These are phyloP conservation scores for Coenobita brevimanus DNA, from an alignment of 1,140 invertebrate genomes.

Conservation along the genomic window DNA sequence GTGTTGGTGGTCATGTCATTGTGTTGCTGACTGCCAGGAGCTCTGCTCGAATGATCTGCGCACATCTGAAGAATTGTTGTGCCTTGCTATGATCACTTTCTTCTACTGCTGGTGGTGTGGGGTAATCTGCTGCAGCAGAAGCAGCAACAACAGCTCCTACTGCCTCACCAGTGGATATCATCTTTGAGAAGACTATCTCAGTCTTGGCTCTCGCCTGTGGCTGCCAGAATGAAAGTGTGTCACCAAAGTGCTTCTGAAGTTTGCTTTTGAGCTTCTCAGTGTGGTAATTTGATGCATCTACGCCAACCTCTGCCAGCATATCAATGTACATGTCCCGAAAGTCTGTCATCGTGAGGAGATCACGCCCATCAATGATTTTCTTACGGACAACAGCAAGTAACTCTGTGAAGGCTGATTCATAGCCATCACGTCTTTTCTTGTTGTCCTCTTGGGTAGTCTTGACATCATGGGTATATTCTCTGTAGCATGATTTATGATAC, in stretches of 20 bases:
- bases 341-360: background rate
- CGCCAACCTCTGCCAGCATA: background rate
- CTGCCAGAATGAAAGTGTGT: background rate
- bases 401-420: too few relatives aligned
- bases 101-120: background rate
- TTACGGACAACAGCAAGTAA: too few relatives aligned
- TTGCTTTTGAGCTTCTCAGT: too few relatives aligned
- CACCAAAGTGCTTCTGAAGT: too few relatives aligned
- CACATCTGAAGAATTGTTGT: background rate
- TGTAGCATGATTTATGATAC: too few relatives aligned
- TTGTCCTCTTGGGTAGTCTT: too few relatives aligned
- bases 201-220: background rate
- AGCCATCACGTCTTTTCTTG: too few relatives aligned
- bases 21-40: background rate
- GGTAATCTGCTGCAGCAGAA: background rate
- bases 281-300: background rate
- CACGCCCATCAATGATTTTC: too few relatives aligned
- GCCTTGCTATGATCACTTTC: background rate
- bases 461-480: too few relatives aligned
- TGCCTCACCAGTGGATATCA: too few relatives aligned
- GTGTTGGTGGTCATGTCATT: background rate
- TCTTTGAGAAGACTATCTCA: conserved; percentile 2
- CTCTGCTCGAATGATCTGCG: too few relatives aligned
- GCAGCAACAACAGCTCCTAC: background rate
- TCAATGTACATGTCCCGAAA: background rate